phyloP scores from a whole-genome alignment of 35 echinoderm and acorn worm species.

The Ophioderma brevispina region DNA sequence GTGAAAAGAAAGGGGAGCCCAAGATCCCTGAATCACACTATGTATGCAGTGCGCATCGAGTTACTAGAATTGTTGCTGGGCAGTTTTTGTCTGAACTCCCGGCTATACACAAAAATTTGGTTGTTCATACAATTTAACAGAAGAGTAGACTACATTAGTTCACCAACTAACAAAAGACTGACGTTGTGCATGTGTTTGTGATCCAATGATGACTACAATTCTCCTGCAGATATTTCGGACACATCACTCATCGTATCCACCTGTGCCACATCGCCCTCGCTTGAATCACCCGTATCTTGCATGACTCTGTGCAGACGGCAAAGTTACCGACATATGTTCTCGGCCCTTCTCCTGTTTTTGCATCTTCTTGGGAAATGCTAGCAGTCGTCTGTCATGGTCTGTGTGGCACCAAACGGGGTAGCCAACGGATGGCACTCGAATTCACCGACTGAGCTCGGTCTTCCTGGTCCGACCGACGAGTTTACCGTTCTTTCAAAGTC shows the following conservation, averaged over 20 bases:
- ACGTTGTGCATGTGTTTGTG: too few species aligned
- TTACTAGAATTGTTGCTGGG: too few species aligned
- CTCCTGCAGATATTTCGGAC: constrained; percentile 79
- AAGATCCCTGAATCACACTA: too few species aligned
- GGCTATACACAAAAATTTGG: too few species aligned
- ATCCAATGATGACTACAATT: too few species aligned
- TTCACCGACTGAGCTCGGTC: not conserved
- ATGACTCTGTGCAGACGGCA: constrained; percentile 56
- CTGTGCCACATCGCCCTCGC: constrained; percentile 48
- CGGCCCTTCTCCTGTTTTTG: not conserved
- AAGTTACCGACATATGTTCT: constrained; percentile 69
- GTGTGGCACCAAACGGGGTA: not conserved
- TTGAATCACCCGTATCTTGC: constrained; percentile 57
- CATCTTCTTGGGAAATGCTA: constrained; percentile 32
- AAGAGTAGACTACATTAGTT: too few species aligned
- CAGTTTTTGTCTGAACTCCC: too few species aligned
- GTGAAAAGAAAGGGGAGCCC: too few species aligned
- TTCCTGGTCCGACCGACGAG: not conserved
- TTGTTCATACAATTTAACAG: too few species aligned
- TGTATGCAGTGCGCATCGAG: too few species aligned
- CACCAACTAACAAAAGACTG: too few species aligned
- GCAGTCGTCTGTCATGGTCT: constrained; percentile 65
- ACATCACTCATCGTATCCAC: constrained; percentile 84
- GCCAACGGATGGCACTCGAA: not conserved
- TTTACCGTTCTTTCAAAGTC: constrained; percentile 40